phyloP scores from a whole-genome alignment of 2,888 invertebrate genomes.

The Platerodrilus igneus region DNA sequence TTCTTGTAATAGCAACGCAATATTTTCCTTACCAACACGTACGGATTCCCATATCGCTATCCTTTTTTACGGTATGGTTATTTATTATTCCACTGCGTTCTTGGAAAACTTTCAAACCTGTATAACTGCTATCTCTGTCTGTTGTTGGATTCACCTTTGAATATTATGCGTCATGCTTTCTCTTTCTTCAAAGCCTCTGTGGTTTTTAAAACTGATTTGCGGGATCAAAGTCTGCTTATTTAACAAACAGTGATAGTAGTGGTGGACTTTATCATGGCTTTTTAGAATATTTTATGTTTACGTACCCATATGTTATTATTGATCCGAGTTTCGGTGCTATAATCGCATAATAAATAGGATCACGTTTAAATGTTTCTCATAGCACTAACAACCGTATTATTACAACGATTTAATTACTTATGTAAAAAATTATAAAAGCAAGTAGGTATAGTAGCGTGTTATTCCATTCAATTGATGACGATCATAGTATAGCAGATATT shows the following conservation, averaged over 20 bases:
- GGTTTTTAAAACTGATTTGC: slow-evolving; percentile 20
- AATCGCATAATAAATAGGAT: no score
- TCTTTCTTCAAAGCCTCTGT: slow-evolving; percentile 33
- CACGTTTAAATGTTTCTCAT: no score
- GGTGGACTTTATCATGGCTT: slow-evolving; percentile 13
- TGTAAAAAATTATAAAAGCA: no score
- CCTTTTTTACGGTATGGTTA: slow-evolving; percentile 28
- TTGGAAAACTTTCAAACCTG: slow-evolving; percentile 48
- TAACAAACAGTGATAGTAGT: slow-evolving; percentile 15
- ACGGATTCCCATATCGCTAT: slow-evolving; percentile 28
- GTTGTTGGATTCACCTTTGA: slow-evolving; percentile 46
- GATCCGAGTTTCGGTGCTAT: no score
- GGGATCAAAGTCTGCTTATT: slow-evolving; percentile 32
- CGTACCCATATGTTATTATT: slow-evolving; percentile 16
- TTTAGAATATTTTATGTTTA: slow-evolving; percentile 18
- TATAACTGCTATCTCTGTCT: slow-evolving; percentile 45
- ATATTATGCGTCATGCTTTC: slow-evolving; percentile 36
- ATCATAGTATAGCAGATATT: slow-evolving; percentile 20
- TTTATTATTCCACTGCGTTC: slow-evolving; percentile 43
- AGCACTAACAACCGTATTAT: no score
- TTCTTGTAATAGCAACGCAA: slow-evolving; percentile 44
- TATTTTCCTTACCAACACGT: slow-evolving; percentile 34
- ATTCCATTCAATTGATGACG: slow-evolving; percentile 14
- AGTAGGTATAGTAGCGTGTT: no score
- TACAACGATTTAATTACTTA: no score